phyloP scores from a whole-genome alignment of 37 sponge, comb jelly and placozoan species.

The Dysidea cf. avara region DNA sequence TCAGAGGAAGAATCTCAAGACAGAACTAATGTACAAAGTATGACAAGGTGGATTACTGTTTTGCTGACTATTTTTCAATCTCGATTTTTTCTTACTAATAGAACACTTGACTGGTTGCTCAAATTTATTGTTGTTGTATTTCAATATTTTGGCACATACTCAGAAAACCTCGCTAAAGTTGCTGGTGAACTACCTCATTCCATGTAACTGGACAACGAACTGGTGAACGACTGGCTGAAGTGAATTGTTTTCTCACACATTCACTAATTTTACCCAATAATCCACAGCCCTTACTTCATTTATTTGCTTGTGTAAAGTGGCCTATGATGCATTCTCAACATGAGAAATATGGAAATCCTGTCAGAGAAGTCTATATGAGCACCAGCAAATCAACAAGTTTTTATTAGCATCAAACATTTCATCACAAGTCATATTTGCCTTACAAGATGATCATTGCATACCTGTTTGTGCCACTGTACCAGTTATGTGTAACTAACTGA shows the following conservation, averaged over 20 bases:
- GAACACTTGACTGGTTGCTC: no score
- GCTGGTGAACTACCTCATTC: no score
- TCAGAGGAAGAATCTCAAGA: no score
- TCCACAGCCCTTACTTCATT: background rate
- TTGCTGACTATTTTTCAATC: no score
- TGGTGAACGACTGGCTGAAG: conserved; percentile 1
- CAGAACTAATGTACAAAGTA: no score
- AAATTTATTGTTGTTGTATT: no score
- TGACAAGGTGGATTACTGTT: no score
- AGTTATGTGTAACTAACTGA: no score
- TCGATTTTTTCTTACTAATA: no score
- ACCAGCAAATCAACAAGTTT: background rate
- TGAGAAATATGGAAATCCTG: background rate
- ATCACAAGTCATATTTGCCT: background rate
- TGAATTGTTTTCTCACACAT: background rate
- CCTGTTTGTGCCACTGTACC: background rate
- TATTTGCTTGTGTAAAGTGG: background rate
- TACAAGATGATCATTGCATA: background rate
- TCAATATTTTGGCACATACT: no score
- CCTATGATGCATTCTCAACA: background rate
- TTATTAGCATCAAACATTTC: conserved; percentile 6
- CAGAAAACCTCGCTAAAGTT: no score
- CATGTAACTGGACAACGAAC: no score
- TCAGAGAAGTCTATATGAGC: background rate
- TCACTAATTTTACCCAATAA: background rate